Evolutionary conservation across 2,113 vertebrate species (phyloP).

Genomic region (Sapayoa aenigma): DNA sequence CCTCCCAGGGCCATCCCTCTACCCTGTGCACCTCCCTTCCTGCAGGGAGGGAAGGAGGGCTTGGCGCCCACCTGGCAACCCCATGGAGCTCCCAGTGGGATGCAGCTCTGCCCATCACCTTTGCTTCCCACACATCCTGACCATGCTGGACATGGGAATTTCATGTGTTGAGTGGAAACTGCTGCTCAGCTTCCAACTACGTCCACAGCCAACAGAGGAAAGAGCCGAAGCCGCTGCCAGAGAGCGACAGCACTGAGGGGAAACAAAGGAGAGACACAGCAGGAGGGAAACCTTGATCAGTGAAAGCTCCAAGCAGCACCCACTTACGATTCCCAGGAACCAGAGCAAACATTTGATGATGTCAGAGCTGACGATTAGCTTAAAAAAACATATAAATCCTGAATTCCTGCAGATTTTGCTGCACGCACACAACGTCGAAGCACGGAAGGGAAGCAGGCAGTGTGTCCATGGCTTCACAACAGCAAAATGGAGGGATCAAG

Average conservation of each 20-base stretch:
- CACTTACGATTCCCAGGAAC: background rate
- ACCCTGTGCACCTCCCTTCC: fast-evolving
- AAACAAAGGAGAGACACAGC: background rate
- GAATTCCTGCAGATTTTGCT: background rate
- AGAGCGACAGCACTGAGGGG: background rate
- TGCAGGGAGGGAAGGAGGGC: fast-evolving
- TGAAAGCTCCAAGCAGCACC: background rate
- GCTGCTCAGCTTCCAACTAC: background rate
- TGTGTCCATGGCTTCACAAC: background rate
- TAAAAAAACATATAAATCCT: background rate
- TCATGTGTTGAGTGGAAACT: fast-evolving
- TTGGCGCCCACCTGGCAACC: background rate
- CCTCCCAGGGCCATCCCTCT: background rate
- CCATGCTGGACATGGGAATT: fast-evolving
- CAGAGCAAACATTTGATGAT: background rate
- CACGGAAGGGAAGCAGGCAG: background rate
- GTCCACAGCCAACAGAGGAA: fast-evolving
- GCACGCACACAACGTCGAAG: background rate
- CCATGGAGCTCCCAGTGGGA: background rate
- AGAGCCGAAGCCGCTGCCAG: background rate
- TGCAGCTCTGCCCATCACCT: background rate
- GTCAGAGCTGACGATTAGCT: background rate
- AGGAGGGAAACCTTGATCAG: background rate
- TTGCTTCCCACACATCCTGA: background rate
- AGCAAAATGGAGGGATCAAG: constrained; percentile 17